Percentiles rank a stretch among this genome's conserved stretches.
These are phyloP conservation scores for Conomelus anceps DNA, from an alignment of 2,888 invertebrate species.

Conservation along the genomic window DNA sequence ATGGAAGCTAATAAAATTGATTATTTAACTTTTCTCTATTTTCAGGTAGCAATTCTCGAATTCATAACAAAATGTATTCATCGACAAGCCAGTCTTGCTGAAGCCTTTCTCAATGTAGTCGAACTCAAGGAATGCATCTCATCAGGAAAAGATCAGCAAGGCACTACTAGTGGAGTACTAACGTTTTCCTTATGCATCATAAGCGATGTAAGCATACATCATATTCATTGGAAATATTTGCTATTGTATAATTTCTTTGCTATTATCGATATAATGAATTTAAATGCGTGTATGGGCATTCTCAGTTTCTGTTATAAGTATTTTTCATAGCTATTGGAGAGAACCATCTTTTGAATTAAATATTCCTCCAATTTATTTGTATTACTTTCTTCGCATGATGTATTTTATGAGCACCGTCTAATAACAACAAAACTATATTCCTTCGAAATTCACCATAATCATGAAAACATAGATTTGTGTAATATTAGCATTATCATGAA, in stretches of 20 bases:
- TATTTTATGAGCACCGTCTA: no score
- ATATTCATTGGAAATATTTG: not conserved
- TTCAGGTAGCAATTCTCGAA: slow-evolving; percentile 19
- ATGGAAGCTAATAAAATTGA: not conserved
- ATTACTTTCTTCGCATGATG: no score
- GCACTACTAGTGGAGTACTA: slow-evolving; percentile 1
- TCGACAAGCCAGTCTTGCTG: slow-evolving; percentile 24
- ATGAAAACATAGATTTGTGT: no score
- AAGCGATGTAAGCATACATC: slow-evolving; percentile 1
- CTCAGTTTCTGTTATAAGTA: no score
- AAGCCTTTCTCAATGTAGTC: slow-evolving; percentile 19
- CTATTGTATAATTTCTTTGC: not conserved
- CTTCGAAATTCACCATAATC: no score
- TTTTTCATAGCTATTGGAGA: no score
- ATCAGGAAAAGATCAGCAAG: not conserved
- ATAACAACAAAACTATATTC: no score
- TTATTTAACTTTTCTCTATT: not conserved
- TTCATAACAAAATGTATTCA: slow-evolving; percentile 22
- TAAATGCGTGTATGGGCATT: no score
- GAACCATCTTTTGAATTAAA: no score
- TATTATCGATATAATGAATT: not conserved
- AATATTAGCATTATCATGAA: no score
- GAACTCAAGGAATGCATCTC: slow-evolving; percentile 21
- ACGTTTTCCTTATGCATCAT: slow-evolving; percentile 17
- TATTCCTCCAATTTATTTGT: no score